Base-by-base conservation (phyloP, 2,888 invertebrate genomes). In the Galerucella pusilla region DNA sequence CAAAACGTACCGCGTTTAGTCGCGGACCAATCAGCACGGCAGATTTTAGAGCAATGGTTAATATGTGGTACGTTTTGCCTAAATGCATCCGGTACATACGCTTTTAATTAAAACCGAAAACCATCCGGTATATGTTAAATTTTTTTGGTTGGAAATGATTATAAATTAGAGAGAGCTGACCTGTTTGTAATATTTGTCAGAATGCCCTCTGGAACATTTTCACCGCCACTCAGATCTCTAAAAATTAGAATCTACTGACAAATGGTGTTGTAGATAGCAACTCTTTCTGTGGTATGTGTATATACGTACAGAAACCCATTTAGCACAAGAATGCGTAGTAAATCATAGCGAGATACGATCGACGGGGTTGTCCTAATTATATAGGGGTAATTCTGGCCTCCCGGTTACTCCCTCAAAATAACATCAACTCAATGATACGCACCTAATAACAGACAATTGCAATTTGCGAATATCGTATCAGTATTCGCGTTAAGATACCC, bases 291-390 rank as follows among this genome's bases (percentile, higher is more conserved):
- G 64, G 64, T 52, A 52, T 52, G 52, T n/a, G 2, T 20, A 20
- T 20, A 45, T 64, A 63, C 63, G 63, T 63, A 57, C 16, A 57
- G 4, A 25, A 16, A 59, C 49, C 59, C 68, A 57, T 57, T 68
- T 68, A 57, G 68, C 68, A 57, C 68, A 68, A 68, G 68, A 68
- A 68, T 57, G 57, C 68, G 57, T 68, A 46, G 57, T 68, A 57
- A 68, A 68, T 68, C 68, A 68, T 52, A 54, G 35, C 14, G 57
- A 68, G 68, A 68, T 68, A 68, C n/a, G 16, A 57, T 68, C 68
- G 42, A 57, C 68, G 35, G 68, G 68, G 42, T 57, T 68, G 57
- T 54, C 16, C 68, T 68, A 68, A 68, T 68, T 68, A 57, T 52
- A 60, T 63, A 42, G 35, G 68, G 57, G 68, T 68, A 68, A 57